These are phyloP conservation scores for Enteromius trimaculatus DNA, from an alignment of 2,797 vertebrate species.

Conservation along the genomic window DNA sequence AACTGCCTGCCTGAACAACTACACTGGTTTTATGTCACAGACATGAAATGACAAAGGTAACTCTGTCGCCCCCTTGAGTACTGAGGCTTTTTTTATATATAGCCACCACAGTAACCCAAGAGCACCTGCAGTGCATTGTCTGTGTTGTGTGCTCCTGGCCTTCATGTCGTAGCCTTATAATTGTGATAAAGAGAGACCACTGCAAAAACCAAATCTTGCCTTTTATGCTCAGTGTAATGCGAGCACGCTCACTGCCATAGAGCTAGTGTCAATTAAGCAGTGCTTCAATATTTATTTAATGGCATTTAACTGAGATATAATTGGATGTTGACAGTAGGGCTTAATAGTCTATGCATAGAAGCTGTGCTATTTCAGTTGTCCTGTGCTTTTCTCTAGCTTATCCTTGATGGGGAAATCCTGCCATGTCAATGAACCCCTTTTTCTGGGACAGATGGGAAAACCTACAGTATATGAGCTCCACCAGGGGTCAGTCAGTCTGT, in stretches of 20 bases:
- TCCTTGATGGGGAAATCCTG: conserved; percentile 41
- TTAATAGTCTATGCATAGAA: conserved; percentile 14
- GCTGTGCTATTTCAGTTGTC: conserved; percentile 4
- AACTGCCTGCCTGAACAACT: not conserved
- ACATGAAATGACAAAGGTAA: conserved; percentile 14
- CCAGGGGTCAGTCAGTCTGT: conserved; percentile 25
- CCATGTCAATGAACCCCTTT: conserved; percentile 31
- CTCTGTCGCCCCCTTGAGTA: conserved; percentile 41
- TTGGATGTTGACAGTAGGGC: not conserved
- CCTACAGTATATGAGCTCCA: conserved; percentile 10
- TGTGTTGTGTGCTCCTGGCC: not conserved
- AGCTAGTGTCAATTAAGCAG: conserved; percentile 6
- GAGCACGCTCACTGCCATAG: not conserved
- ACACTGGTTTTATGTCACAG: not conserved
- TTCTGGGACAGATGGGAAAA: conserved; percentile 27
- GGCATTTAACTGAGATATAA: conserved; percentile 12
- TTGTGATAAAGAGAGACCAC: not conserved
- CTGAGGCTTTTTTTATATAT: not conserved
- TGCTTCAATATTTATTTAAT: conserved; percentile 11
- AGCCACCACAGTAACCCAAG: not conserved
- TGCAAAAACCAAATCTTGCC: not conserved
- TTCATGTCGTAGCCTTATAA: not conserved
- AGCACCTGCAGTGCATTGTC: not conserved
- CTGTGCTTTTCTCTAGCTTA: conserved; percentile 16
- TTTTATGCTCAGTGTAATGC: not conserved